These are phyloP conservation scores for Eubasilissa regina DNA, from an alignment of 1,140 invertebrate genomes.

Conservation along the genomic window DNA sequence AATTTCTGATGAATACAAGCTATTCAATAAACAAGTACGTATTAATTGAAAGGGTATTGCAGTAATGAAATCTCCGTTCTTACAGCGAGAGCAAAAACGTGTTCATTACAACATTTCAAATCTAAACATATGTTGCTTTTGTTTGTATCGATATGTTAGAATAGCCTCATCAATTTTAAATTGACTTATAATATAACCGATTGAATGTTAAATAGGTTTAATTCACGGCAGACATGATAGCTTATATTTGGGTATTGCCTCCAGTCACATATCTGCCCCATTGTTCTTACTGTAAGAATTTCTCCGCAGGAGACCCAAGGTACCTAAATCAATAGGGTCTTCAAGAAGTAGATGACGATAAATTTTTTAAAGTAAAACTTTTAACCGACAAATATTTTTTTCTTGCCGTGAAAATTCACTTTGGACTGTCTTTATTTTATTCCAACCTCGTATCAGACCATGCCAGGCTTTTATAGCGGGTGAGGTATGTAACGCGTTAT, in stretches of 20 bases:
- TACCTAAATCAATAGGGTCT: too few species aligned
- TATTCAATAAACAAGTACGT: neutral
- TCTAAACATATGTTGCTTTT: neutral
- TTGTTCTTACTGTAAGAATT: conserved; percentile 9
- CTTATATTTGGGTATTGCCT: conserved; percentile 2
- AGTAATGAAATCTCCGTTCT: neutral
- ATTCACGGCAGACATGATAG: neutral
- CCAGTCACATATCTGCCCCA: neutral
- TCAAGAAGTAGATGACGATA: too few species aligned
- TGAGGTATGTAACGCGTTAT: too few species aligned
- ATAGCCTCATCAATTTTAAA: neutral
- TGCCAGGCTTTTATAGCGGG: too few species aligned
- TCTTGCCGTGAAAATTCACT: too few species aligned
- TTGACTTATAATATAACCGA: neutral
- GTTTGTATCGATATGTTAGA: neutral
- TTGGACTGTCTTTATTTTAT: too few species aligned
- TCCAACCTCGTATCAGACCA: too few species aligned
- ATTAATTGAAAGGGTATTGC: neutral
- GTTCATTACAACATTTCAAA: neutral
- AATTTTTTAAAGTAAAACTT: too few species aligned
- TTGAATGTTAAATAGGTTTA: conserved; percentile 3
- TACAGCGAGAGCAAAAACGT: neutral
- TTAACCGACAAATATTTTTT: too few species aligned
- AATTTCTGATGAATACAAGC: neutral
- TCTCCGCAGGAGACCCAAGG: conserved; percentile 1